Base-by-base conservation (phyloP, 2,113 vertebrate species). In the Prunella himalayana region DNA sequence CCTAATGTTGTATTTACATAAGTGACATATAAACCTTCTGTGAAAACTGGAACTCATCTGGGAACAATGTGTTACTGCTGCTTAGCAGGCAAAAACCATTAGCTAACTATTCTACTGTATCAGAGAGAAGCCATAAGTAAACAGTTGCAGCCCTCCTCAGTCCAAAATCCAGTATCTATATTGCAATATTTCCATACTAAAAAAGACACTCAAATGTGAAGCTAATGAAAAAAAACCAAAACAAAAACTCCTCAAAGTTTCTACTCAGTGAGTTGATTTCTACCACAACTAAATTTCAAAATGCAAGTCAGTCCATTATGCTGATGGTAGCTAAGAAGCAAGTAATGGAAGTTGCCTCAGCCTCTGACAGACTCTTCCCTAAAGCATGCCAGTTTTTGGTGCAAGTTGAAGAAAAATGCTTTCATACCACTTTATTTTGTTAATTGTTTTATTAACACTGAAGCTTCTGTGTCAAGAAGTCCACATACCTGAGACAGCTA, bases 401-500 rank as follows among this genome's bases (percentile, higher is more conserved):
- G 10, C 19, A 68, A 66, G 9, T 8, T 19, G 8, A 94, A 72
- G 37, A 81, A 71, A 92, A 96, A 54, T 35, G 15, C 10, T 68
- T 82, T 59, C 13, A 41, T 28, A 39, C 2, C 0, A 41, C 66
- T 90, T 87, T 35, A 12, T 47, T 78, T 71, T 84, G 10, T 47
- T 69, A 73, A 42, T 16, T 41, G 13, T 44, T 92, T 70, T 35
- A 78, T 23, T 59, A 75, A 42, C 33, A 47, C 13, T 11, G 20
- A 92, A 21, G 39, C 9, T 50, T 71, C 23, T 50, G 25, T 44
- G 31, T 37, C 63, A 59, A 50, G 21, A 47, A 75, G 16, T 0
- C 0, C 49, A 98, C 95, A 79, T 96, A 99, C 99, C 98, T 98
- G 96, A 99, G 97, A 65, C 50, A 96, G 47, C 86, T 83, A 23